Conservation (phyloP, 2,797 vertebrate species). For the Euthynnus affinis region DNA sequence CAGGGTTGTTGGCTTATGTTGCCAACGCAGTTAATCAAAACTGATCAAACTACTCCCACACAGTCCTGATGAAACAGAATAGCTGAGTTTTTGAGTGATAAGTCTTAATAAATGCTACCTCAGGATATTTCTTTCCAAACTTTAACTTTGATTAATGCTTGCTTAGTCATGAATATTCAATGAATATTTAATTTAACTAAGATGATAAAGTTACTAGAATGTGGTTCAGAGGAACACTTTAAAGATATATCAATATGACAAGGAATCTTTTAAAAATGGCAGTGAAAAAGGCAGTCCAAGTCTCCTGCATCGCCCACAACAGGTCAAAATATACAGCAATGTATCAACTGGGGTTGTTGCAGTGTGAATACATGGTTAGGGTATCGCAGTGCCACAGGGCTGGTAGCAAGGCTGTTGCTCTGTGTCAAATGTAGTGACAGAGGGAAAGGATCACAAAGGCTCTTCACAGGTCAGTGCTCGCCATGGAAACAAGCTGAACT, state of each 20-base stretch:
- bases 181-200: too few species aligned
- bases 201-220: too few species aligned
- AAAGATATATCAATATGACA: too few species aligned
- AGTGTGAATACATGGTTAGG: not conserved
- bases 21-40: not conserved
- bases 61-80: too few species aligned
- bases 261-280: too few species aligned
- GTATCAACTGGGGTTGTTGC: not conserved
- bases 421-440: slow-evolving; percentile 45
- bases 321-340: not conserved
- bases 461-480: slow-evolving; percentile 68
- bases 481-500: slow-evolving; percentile 68
- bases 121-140: too few species aligned
- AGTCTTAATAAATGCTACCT: too few species aligned
- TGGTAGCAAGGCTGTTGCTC: slow-evolving; percentile 40
- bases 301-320: not conserved
- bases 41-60: slow-evolving; percentile 2
- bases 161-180: too few species aligned
- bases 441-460: slow-evolving; percentile 43
- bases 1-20: too few species aligned
- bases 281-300: not conserved
- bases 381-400: slow-evolving; percentile 15
- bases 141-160: too few species aligned
- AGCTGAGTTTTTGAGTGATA: too few species aligned
- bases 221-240: too few species aligned